Evolutionary conservation across 2,888 invertebrate species (phyloP).

Genomic region (Sphecodes monilicornis): DNA sequence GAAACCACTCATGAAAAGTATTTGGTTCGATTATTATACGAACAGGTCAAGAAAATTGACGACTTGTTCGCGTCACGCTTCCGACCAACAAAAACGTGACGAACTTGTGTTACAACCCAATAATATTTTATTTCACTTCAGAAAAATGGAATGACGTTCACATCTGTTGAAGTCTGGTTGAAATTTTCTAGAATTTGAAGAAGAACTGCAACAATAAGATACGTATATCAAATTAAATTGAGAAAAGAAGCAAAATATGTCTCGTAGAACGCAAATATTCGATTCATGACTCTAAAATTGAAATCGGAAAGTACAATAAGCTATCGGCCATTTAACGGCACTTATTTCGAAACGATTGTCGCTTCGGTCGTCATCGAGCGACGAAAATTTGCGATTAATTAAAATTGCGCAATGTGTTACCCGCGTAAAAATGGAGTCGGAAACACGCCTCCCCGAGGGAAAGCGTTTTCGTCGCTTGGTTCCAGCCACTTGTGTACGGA

Average conservation of each 20-base stretch:
- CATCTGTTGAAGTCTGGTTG: too few species aligned
- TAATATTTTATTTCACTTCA: too few species aligned
- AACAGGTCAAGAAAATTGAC: too few species aligned
- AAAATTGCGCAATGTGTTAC: conserved; percentile 34
- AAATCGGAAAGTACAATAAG: neutral
- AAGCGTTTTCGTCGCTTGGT: conserved; percentile 38
- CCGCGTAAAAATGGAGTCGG: conserved; percentile 21
- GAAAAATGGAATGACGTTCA: too few species aligned
- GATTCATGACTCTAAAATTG: neutral
- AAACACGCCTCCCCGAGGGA: conserved; percentile 19
- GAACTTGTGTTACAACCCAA: too few species aligned
- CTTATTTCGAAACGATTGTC: conserved; percentile 8
- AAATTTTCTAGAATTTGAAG: too few species aligned
- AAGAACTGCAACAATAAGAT: too few species aligned
- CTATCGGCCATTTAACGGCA: neutral
- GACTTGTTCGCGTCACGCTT: too few species aligned
- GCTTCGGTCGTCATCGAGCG: neutral
- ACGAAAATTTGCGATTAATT: conserved; percentile 21
- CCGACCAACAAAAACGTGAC: too few species aligned
- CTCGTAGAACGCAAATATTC: neutral
- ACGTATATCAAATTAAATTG: too few species aligned
- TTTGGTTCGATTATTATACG: too few species aligned
- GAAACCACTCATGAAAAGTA: too few species aligned
- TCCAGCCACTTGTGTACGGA: conserved; percentile 39
- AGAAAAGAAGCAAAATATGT: neutral